Conservation (phyloP, 1,140 invertebrate genomes). For the Bombus sibiricus region DNA sequence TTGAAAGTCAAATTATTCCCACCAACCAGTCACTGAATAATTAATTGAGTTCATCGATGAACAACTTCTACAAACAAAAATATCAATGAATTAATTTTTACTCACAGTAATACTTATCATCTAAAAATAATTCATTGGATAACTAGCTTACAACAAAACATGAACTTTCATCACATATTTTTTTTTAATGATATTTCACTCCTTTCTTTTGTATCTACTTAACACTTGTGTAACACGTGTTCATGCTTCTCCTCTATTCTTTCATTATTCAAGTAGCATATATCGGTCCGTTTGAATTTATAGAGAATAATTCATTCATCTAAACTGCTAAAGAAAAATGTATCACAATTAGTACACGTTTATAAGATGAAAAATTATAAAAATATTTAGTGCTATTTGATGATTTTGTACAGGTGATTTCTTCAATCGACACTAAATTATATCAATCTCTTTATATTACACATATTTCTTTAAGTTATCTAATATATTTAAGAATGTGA, state of each 20-base stretch:
- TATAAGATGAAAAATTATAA: background rate
- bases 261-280: background rate
- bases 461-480: background rate
- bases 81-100: slow-evolving; percentile 27
- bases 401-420: background rate
- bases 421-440: background rate
- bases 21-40: background rate
- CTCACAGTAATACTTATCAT: background rate
- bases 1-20: background rate
- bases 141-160: slow-evolving; percentile 20
- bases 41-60: background rate
- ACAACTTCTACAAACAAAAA: slow-evolving; percentile 47
- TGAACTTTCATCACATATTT: slow-evolving; percentile 34
- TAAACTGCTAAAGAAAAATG: slow-evolving; percentile 55
- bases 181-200: background rate
- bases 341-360: slow-evolving; percentile 34
- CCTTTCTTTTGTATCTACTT: background rate
- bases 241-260: background rate
- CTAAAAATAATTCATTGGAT: background rate
- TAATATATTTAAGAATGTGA: too few relatives aligned
- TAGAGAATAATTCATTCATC: slow-evolving; percentile 52
- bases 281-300: slow-evolving; percentile 23
- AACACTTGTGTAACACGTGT: background rate
- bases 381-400: background rate
- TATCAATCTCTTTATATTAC: background rate